A percentile compares a stretch with the other conserved stretches of the same genome.
Evolutionary conservation across 2,797 vertebrate species (phyloP).

Genomic region (Sphaeramia orbicularis): DNA sequence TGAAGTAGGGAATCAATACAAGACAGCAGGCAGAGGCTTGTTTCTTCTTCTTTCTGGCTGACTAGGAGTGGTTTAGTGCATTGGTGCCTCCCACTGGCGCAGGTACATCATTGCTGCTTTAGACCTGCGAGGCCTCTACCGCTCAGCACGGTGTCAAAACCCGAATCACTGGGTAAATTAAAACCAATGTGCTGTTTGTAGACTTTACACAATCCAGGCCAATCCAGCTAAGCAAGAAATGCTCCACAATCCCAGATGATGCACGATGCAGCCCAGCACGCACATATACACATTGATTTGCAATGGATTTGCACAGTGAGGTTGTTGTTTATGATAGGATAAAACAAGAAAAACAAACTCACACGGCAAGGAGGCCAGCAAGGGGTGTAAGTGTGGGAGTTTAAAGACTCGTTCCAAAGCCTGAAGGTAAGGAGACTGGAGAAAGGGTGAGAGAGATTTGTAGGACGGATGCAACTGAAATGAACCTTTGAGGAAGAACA

Average conservation of each 20-base stretch:
- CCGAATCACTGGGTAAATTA: too few relatives aligned
- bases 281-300: constrained; percentile 8
- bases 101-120: too few relatives aligned
- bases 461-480: neutral
- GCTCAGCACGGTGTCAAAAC: too few relatives aligned
- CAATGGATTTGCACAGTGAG: constrained; percentile 30
- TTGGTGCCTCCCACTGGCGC: too few relatives aligned
- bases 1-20: too few relatives aligned
- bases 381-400: constrained; percentile 62
- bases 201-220: neutral
- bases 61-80: too few relatives aligned
- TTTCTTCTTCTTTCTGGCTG: too few relatives aligned
- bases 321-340: constrained; percentile 25
- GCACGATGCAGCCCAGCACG: constrained; percentile 7
- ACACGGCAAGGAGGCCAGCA: constrained; percentile 25
- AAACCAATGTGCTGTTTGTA: too few relatives aligned
- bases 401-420: constrained; percentile 53
- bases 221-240: constrained; percentile 16
- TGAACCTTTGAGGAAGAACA: neutral
- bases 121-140: too few relatives aligned
- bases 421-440: constrained; percentile 43
- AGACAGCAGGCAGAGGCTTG: too few relatives aligned
- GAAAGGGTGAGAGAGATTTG: constrained; percentile 23
- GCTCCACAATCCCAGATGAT: constrained; percentile 28
- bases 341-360: constrained; percentile 29